Conservation (phyloP, 2,888 invertebrate genomes). For the Tholera decimalis region DNA sequence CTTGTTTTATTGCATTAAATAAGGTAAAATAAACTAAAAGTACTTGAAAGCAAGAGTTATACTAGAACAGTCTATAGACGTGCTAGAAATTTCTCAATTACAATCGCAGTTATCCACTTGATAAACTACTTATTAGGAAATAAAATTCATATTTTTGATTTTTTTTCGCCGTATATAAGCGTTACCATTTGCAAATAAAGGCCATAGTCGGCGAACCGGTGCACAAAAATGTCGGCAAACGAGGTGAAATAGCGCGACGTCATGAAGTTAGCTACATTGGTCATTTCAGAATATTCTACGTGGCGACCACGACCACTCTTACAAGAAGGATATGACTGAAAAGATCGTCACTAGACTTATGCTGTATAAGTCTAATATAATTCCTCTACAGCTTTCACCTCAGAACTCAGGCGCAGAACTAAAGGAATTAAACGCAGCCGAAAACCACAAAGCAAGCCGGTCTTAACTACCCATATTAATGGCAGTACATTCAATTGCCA, state of each 20-base stretch:
- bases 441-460: slow-evolving; percentile 9
- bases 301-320: too few relatives aligned
- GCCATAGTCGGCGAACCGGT: too few relatives aligned
- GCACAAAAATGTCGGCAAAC: too few relatives aligned
- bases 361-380: background rate
- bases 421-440: background rate
- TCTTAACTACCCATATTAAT: slow-evolving; percentile 14
- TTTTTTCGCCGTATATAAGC: background rate
- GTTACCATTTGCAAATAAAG: background rate
- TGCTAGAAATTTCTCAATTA: slow-evolving; percentile 16
- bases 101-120: background rate
- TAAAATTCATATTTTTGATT: slow-evolving; percentile 4
- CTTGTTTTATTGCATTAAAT: slow-evolving; percentile 50
- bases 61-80: background rate
- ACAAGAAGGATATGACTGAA: too few relatives aligned
- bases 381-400: background rate
- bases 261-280: too few relatives aligned
- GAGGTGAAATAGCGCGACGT: too few relatives aligned
- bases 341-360: background rate
- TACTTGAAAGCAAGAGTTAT: slow-evolving; percentile 10
- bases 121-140: background rate
- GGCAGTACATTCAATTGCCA: slow-evolving; percentile 19
- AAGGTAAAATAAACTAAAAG: slow-evolving; percentile 24
- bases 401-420: background rate
- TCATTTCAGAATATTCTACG: too few relatives aligned